phyloP scores from a whole-genome alignment of 2,113 vertebrate species.

The Morone saxatilis region DNA sequence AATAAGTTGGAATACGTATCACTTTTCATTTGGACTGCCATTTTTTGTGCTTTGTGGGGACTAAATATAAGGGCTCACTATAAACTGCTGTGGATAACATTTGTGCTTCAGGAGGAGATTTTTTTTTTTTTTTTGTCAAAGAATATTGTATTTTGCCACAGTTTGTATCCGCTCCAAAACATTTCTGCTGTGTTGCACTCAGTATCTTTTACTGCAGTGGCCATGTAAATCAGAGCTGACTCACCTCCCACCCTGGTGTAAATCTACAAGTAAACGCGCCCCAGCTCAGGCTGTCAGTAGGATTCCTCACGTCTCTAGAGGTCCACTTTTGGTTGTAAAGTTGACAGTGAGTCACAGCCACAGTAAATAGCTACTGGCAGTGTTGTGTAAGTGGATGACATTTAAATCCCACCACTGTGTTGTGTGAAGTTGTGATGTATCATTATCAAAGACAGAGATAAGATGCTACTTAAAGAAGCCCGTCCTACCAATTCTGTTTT shows the following conservation, averaged over 20 bases:
- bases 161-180: constrained; percentile 26
- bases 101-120: constrained; percentile 1
- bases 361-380: constrained; percentile 55
- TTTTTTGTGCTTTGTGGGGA: constrained; percentile 51
- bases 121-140: constrained; percentile 24
- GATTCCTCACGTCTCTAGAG: constrained; percentile 55
- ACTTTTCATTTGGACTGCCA: constrained; percentile 41
- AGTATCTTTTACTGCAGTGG: constrained; percentile 60
- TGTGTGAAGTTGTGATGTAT: constrained; percentile 53
- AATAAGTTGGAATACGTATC: constrained; percentile 19
- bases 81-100: constrained; percentile 23
- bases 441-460: constrained; percentile 31
- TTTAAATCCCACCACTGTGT: constrained; percentile 50
- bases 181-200: constrained; percentile 50
- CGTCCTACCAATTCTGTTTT: neutral
- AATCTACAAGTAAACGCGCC: constrained; percentile 58
- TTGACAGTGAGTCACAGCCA: constrained; percentile 61
- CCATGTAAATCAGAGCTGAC: constrained; percentile 59
- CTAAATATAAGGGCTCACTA: constrained; percentile 16
- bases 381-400: constrained; percentile 57
- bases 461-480: neutral
- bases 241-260: constrained; percentile 48
- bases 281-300: constrained; percentile 47
- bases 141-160: constrained; percentile 27
- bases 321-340: constrained; percentile 60